These are phyloP conservation scores for Pterois miles DNA, from an alignment of 2,797 vertebrate genomes.

Conservation along the genomic window DNA sequence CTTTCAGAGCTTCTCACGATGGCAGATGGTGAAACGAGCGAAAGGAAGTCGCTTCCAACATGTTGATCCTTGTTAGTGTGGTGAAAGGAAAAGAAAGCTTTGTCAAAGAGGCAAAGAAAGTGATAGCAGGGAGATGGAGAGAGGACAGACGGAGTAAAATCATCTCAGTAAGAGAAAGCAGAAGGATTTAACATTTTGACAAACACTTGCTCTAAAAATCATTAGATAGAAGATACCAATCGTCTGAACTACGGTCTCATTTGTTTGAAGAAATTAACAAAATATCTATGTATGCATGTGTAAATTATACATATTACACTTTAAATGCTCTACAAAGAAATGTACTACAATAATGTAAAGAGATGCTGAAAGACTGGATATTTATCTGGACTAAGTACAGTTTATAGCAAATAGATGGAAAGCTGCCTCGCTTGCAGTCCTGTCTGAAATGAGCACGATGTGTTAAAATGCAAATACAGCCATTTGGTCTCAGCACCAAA, in stretches of 20 bases:
- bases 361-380: slow-evolving; percentile 3
- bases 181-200: not conserved
- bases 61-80: slow-evolving; percentile 40
- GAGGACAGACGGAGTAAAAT: not conserved
- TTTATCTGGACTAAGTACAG: not conserved
- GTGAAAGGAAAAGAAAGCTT: not conserved
- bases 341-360: not conserved
- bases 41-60: slow-evolving; percentile 41
- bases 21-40: slow-evolving; percentile 68
- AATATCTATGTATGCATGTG: not conserved
- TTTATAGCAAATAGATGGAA: not conserved
- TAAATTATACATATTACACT: not conserved
- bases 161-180: not conserved
- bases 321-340: not conserved
- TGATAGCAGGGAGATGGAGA: not conserved
- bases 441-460: not conserved
- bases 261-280: not conserved
- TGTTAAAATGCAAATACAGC: slow-evolving; percentile 46
- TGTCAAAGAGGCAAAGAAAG: slow-evolving; percentile 23
- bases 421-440: not conserved
- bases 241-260: not conserved
- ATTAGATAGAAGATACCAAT: not conserved
- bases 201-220: not conserved
- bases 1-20: slow-evolving; percentile 46
- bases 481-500: not conserved